Conservation (phyloP, 2,888 invertebrate genomes). For the Heliconius hortense region DNA sequence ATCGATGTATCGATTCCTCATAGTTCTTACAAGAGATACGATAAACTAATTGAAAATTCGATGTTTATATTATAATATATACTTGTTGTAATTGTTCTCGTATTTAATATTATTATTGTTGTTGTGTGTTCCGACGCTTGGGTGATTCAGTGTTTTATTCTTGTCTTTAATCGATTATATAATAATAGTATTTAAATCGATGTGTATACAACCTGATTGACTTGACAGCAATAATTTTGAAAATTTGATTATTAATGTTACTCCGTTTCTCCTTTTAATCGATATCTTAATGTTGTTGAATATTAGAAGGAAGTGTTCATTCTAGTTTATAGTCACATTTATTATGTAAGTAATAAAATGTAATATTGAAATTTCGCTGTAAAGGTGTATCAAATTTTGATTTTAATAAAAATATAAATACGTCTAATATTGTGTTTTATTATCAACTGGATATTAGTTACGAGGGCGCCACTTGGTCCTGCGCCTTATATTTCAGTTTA, state of each 20-base stretch:
- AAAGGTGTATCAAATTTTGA: constrained; percentile 76
- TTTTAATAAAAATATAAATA: constrained; percentile 73
- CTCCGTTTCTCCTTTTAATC: constrained; percentile 42
- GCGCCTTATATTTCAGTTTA: constrained; percentile 21
- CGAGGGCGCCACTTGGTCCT: not conserved
- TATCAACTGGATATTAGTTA: constrained; percentile 15
- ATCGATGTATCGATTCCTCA: not conserved
- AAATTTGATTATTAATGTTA: constrained; percentile 39
- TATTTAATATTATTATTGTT: constrained; percentile 55
- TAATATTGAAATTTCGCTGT: constrained; percentile 71
- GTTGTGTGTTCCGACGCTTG: constrained; percentile 40
- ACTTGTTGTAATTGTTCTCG: constrained; percentile 34
- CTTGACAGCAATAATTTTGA: constrained; percentile 42
- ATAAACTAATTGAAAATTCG: constrained; percentile 3
- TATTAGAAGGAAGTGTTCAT: constrained; percentile 42
- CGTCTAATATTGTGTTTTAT: constrained; percentile 53
- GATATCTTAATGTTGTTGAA: constrained; percentile 30
- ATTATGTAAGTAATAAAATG: constrained; percentile 58
- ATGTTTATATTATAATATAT: constrained; percentile 14
- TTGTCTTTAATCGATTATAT: constrained; percentile 37
- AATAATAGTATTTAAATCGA: constrained; percentile 23
- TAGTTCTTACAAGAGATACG: not conserved
- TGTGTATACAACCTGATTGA: constrained; percentile 24
- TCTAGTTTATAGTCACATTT: constrained; percentile 77
- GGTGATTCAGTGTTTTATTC: constrained; percentile 33